phyloP scores from a whole-genome alignment of 2,113 vertebrate species.

The Seriola rivoliana region DNA sequence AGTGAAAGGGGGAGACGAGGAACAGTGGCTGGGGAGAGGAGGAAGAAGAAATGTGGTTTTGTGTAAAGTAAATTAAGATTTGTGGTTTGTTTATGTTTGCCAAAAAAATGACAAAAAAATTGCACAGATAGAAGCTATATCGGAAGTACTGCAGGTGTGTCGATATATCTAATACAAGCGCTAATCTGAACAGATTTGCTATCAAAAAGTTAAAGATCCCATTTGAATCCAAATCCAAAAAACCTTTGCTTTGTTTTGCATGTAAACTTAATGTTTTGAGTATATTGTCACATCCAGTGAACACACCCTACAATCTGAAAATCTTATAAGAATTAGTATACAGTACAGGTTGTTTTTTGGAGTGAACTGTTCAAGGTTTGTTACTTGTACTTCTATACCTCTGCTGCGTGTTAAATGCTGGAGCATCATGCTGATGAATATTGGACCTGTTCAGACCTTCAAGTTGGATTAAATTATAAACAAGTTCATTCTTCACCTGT shows the following conservation, averaged over 20 bases:
- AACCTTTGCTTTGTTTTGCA: too few species aligned
- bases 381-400: too few species aligned
- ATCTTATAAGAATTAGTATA: background rate
- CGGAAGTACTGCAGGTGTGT: background rate
- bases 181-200: background rate
- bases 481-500: background rate
- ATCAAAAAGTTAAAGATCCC: background rate
- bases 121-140: too few species aligned
- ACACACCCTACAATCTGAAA: background rate
- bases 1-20: background rate
- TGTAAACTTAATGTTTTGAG: background rate
- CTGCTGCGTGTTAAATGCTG: background rate
- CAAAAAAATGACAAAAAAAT: background rate
- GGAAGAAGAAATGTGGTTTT: background rate
- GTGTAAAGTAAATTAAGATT: background rate
- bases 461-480: background rate
- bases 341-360: background rate
- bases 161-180: background rate
- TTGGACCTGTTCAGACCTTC: background rate
- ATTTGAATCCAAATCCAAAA: background rate
- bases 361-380: too few species aligned
- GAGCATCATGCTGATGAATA: too few species aligned
- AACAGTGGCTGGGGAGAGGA: background rate
- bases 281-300: background rate
- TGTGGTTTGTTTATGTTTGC: background rate